A percentile compares a stretch with the other conserved stretches of the same genome.
Conservation (phyloP, 2,797 vertebrate genomes). For the Eurystomus glaucurus region DNA sequence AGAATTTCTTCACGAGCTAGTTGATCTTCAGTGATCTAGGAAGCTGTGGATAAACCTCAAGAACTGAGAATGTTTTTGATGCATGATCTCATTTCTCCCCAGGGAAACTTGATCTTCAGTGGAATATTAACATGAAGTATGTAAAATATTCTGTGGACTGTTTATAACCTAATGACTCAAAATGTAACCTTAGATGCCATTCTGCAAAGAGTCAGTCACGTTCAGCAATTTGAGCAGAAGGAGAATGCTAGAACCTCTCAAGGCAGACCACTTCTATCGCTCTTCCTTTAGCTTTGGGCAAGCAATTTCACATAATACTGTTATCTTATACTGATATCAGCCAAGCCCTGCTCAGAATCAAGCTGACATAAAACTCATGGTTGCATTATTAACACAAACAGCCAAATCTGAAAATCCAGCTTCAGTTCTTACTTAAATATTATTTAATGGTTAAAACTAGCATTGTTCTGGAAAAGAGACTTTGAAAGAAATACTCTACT, state of each 20-base stretch:
- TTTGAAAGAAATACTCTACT: constrained; percentile 34
- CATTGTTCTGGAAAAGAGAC: not conserved
- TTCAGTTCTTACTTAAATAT: not conserved
- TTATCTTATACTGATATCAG: not conserved
- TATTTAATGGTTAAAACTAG: not conserved
- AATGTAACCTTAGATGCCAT: constrained; percentile 47
- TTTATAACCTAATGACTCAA: constrained; percentile 59
- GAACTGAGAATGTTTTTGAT: constrained; percentile 51
- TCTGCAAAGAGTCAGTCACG: constrained; percentile 8
- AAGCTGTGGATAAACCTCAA: constrained; percentile 46
- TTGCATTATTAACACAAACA: not conserved
- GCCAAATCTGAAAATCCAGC: not conserved
- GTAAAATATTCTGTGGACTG: constrained; percentile 48
- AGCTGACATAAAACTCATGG: not conserved
- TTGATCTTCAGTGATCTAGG: constrained; percentile 29
- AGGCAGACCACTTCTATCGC: not conserved
- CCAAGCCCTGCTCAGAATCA: not conserved
- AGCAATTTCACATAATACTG: not conserved
- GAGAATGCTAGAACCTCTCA: not conserved
- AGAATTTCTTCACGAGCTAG: not conserved
- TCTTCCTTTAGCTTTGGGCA: not conserved
- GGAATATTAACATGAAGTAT: constrained; percentile 45
- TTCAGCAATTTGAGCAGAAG: not conserved
- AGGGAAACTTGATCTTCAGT: constrained; percentile 47
- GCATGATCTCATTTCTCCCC: constrained; percentile 55